These are phyloP conservation scores for Oryctes rhinoceros DNA, from an alignment of 1,140 invertebrate species.

Conservation along the genomic window DNA sequence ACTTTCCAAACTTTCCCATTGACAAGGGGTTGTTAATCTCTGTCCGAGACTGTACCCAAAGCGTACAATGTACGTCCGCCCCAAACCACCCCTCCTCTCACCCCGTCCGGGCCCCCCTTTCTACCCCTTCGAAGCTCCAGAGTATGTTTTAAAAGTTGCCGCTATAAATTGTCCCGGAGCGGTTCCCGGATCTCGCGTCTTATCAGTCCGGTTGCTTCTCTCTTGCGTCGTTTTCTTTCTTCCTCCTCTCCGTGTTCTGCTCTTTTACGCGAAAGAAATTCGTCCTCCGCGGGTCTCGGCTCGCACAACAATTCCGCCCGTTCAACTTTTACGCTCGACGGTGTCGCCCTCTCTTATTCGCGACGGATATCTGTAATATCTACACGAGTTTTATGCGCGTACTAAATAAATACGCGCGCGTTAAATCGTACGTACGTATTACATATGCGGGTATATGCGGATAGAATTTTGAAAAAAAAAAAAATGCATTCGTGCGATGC, in stretches of 20 bases:
- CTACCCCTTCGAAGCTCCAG: conserved; percentile 49
- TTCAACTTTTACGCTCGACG: no score
- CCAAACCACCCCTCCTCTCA: background rate
- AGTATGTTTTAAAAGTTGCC: conserved; percentile 62
- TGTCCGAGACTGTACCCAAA: conserved; percentile 53
- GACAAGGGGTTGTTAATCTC: conserved; percentile 41
- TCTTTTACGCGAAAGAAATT: background rate
- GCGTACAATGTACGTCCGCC: conserved; percentile 57
- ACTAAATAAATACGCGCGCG: no score
- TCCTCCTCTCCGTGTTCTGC: conserved; percentile 8
- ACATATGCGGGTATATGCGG: no score
- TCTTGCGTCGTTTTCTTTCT: conserved; percentile 48
- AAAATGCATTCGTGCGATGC: no score
- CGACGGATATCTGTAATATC: no score
- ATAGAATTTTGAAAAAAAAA: no score
- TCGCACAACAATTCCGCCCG: conserved; percentile 12
- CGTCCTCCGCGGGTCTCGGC: background rate
- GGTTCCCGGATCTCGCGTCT: conserved; percentile 60
- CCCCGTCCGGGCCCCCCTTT: background rate
- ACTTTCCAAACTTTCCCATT: conserved; percentile 13
- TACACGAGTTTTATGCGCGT: no score
- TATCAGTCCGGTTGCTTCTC: conserved; percentile 57
- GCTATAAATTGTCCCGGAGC: conserved; percentile 62
- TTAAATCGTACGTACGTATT: no score
- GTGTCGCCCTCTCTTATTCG: no score